Base-by-base conservation (phyloP, 2,797 vertebrate species). In the Sebastes cheni region DNA sequence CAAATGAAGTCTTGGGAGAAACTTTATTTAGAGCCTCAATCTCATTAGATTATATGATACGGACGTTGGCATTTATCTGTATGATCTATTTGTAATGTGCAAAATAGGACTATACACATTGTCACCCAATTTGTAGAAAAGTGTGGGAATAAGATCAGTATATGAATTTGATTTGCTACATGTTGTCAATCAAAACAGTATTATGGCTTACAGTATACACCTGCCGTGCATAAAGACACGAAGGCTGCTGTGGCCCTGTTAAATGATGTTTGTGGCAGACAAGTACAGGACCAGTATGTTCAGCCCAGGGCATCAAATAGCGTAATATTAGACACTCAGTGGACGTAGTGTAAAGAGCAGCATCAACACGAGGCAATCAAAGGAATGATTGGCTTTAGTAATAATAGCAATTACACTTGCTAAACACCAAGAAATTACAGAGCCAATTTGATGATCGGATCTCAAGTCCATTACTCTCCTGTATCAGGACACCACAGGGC, bases 381-480 rank as follows among this genome's bases (percentile, higher is more conserved):
- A 46, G 42, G 42, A 18, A 46, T 46, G 42, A 46, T 2, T 46
- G 42, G 7, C 42, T 46, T 18, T 46, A 46, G 42, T 46, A 46
- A 46, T 46, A 20, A 46, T 46, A 46, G 42, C 42, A 46, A 46
- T 46, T 46, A 46, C 16, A 46, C 7, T 46, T 46, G 73, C 80
- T 77, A 72, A 79, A 82, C 52, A 75, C n/a, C 23, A 73, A 62
- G 50, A 83, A 66, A 84, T 70, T 55, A 77, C 77, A 83, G 61
- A 64, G 32, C 39, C 58, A 74, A 68, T 77, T 72, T 77, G 70
- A 77, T 60, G 69, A 82, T 80, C 18, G 52, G 18, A 62, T 79
- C 74, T 73, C 25, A 29, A 50, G 68, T 66, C 69, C 50, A 77
- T 71, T 79, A 50, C 76, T 83, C 30, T 42, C 10, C 27, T 62